Evolutionary conservation across 2,888 invertebrate genomes (phyloP).

Genomic region (Ennomos erosarius): DNA sequence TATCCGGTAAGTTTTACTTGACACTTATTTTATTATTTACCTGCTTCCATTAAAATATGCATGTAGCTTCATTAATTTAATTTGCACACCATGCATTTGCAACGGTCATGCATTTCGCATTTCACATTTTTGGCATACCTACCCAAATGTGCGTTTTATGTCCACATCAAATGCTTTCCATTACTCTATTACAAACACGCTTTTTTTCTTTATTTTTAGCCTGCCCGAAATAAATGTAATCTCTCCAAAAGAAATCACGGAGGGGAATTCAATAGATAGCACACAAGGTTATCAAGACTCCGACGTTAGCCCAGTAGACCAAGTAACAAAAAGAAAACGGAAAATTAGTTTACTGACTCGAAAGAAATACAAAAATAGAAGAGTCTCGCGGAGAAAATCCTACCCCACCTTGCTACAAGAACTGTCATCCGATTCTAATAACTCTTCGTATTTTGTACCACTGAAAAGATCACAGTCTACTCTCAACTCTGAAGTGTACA

Average conservation of each 20-base stretch:
- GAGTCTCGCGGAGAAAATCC: constrained; percentile 45
- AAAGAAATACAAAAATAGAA: constrained; percentile 39
- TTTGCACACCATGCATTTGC: constrained; percentile 23
- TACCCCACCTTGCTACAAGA: constrained; percentile 44
- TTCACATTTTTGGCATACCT: constrained; percentile 1
- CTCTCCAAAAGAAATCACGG: constrained; percentile 46
- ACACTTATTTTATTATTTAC: constrained; percentile 40
- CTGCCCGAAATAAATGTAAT: constrained; percentile 40
- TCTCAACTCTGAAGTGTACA: constrained; percentile 60
- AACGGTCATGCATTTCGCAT: background rate
- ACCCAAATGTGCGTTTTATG: background rate
- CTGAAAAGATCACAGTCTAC: constrained; percentile 36
- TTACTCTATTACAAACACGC: constrained; percentile 36
- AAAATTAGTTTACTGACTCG: constrained; percentile 42
- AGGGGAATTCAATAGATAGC: constrained; percentile 59
- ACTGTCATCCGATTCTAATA: constrained; percentile 59
- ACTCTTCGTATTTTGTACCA: constrained; percentile 48
- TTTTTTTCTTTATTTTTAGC: constrained; percentile 54
- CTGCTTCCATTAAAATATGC: constrained; percentile 73
- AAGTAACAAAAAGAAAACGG: constrained; percentile 52
- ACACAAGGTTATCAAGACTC: constrained; percentile 74
- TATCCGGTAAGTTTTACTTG: constrained; percentile 19
- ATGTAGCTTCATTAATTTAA: constrained; percentile 39
- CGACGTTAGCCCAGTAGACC: constrained; percentile 56
- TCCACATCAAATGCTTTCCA: constrained; percentile 18